Evolutionary conservation across 2,113 vertebrate species (phyloP).

Genomic region (Plecotus auritus): DNA sequence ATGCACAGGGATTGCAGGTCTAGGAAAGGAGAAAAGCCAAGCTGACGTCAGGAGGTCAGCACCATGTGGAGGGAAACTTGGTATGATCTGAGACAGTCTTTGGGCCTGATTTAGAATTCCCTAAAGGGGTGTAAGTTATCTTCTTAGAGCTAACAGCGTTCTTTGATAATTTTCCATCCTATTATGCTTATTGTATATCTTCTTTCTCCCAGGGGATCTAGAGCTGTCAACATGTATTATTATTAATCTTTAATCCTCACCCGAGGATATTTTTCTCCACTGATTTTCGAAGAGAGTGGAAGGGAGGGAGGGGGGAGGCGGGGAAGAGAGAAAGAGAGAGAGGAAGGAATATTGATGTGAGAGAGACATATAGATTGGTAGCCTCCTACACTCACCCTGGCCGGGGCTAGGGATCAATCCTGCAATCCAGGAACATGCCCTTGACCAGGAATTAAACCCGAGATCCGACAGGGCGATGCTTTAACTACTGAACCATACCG

Average conservation of each 20-base stretch:
- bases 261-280: too few species aligned
- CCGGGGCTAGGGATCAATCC: too few species aligned
- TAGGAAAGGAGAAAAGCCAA: background rate
- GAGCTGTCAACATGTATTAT: background rate
- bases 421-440: too few species aligned
- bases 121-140: background rate
- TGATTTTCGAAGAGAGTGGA: too few species aligned
- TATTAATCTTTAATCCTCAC: background rate
- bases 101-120: background rate
- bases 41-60: background rate
- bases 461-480: too few species aligned
- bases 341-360: too few species aligned
- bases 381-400: too few species aligned
- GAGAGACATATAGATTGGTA: too few species aligned
- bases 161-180: background rate
- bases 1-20: background rate
- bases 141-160: background rate
- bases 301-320: too few species aligned
- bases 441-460: too few species aligned
- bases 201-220: background rate
- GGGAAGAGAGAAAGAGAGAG: too few species aligned
- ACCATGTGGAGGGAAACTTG: background rate
- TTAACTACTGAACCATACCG: too few species aligned
- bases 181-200: background rate
- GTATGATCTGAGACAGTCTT: background rate